Evolutionary conservation across 1,140 invertebrate genomes (phyloP).

Genomic region (Hyphantria cunea): DNA sequence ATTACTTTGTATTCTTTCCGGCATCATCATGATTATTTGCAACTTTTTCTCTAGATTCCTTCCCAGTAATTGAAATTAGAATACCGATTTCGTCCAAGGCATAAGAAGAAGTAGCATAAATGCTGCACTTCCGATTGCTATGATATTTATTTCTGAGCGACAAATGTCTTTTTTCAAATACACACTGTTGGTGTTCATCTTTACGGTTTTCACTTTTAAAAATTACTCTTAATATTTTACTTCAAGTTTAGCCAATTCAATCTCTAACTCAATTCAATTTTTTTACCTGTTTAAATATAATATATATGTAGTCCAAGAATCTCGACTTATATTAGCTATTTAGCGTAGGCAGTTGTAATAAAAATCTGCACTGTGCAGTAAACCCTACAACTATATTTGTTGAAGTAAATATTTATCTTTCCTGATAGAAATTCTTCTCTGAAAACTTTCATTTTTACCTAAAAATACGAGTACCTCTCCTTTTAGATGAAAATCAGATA

Average conservation of each 20-base stretch:
- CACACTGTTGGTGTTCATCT: too few species aligned
- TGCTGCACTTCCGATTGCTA: too few species aligned
- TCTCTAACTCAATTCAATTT: neutral
- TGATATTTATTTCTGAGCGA: too few species aligned
- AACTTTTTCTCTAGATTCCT: conserved; percentile 1
- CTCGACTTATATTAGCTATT: too few species aligned
- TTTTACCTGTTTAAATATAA: too few species aligned
- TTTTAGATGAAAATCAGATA: conserved; percentile 27
- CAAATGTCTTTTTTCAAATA: too few species aligned
- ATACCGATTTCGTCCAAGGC: neutral
- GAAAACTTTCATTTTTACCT: neutral
- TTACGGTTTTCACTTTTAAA: too few species aligned
- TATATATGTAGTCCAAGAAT: too few species aligned
- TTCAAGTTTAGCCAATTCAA: too few species aligned
- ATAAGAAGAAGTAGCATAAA: too few species aligned
- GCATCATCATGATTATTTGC: conserved; percentile 11
- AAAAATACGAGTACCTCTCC: neutral
- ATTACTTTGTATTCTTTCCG: conserved; percentile 14
- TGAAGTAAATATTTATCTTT: neutral
- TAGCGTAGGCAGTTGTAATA: too few species aligned
- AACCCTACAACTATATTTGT: neutral
- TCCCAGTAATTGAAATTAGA: conserved; percentile 8
- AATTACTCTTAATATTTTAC: too few species aligned
- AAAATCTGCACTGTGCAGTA: neutral
- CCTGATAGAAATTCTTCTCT: neutral